Conservation (phyloP, 1,140 invertebrate species). For the Babylonia areolata region DNA sequence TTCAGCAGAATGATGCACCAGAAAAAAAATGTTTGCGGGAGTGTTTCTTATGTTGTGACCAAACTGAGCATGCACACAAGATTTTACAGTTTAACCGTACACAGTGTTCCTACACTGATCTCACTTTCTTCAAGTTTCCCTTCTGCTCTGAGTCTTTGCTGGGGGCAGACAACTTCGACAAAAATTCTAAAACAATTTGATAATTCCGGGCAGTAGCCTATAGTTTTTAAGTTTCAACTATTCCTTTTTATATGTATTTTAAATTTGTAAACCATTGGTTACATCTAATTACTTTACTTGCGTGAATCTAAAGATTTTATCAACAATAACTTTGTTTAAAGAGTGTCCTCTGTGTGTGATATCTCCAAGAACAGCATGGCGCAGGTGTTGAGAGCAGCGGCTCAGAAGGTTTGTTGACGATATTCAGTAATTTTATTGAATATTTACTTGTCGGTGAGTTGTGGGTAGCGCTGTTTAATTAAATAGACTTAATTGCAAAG, state of each 20-base stretch:
- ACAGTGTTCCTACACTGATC: too few species aligned
- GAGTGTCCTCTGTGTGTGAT: not conserved
- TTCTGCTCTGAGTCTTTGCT: not conserved
- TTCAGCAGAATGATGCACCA: too few species aligned
- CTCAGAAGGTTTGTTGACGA: slow-evolving; percentile 33
- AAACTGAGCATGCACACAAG: too few species aligned
- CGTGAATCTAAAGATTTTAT: not conserved
- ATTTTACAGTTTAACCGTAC: too few species aligned
- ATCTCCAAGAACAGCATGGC: slow-evolving; percentile 39
- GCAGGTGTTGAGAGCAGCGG: slow-evolving; percentile 45
- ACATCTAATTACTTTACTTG: not conserved
- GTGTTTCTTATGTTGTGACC: too few species aligned
- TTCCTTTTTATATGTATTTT: not conserved
- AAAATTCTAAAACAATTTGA: not conserved
- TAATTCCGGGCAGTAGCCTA: too few species aligned
- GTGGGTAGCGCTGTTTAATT: not conserved
- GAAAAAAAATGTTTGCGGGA: too few species aligned
- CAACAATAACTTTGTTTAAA: slow-evolving; percentile 18
- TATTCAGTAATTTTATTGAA: not conserved
- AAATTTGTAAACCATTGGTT: too few species aligned
- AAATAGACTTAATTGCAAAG: not conserved
- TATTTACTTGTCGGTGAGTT: not conserved
- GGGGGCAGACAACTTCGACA: not conserved
- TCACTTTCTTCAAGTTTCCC: not conserved
- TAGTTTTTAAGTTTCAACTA: not conserved